These are phyloP conservation scores for Drymodes brunneopygia DNA, from an alignment of 2,113 vertebrate species.

Conservation along the genomic window DNA sequence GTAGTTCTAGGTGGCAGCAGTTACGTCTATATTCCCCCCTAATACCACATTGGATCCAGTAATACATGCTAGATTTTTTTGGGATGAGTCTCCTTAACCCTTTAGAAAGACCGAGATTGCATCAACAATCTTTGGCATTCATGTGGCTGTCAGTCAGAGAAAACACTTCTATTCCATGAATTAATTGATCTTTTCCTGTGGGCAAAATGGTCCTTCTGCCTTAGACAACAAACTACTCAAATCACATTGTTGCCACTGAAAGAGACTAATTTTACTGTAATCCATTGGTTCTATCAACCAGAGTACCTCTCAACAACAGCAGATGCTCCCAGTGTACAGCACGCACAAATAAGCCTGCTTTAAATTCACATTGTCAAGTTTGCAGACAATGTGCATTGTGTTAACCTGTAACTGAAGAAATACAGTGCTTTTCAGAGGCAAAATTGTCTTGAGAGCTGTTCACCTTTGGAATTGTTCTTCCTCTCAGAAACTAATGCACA, in stretches of 20 bases:
- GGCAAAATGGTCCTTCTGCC: not conserved
- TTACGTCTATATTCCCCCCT: not conserved
- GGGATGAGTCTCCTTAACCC: not conserved
- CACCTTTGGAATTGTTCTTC: not conserved
- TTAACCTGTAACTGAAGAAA: not conserved
- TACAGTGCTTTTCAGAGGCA: not conserved
- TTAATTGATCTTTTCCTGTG: not conserved
- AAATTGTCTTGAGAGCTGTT: not conserved
- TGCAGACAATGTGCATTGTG: accelerated
- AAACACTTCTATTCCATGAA: not conserved
- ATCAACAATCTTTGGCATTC: not conserved
- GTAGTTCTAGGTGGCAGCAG: not conserved
- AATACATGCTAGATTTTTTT: not conserved
- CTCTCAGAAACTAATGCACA: not conserved
- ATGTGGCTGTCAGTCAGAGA: not conserved
- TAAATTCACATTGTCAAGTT: not conserved
- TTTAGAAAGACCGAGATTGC: not conserved
- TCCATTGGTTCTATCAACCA: not conserved
- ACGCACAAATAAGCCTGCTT: not conserved
- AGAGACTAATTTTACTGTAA: not conserved
- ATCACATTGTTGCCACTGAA: not conserved
- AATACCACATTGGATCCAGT: not conserved
- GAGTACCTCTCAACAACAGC: not conserved
- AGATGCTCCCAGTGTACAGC: not conserved
- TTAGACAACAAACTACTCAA: not conserved